Conservation (phyloP, 2,797 vertebrate genomes). For the Melanotaenia maccullochi region DNA sequence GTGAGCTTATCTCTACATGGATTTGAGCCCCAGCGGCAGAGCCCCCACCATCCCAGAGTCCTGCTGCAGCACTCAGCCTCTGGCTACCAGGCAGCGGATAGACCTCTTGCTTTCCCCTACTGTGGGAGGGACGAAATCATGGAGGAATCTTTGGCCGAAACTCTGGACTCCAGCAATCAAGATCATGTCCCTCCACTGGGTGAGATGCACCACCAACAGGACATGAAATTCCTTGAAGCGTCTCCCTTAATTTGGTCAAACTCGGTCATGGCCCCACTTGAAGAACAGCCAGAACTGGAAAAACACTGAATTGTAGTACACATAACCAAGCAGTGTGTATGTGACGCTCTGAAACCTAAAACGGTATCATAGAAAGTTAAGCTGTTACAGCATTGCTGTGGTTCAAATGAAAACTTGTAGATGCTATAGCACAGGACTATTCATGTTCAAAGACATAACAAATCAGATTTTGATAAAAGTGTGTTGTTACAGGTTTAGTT, state of each 20-base stretch:
- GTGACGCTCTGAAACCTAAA: background rate
- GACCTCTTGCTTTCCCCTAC: constrained; percentile 80
- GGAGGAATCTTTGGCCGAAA: constrained; percentile 88
- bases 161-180: constrained; percentile 77
- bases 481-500: background rate
- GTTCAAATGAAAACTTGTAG: constrained; percentile 1
- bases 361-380: background rate
- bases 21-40: constrained; percentile 87
- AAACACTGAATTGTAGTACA: background rate
- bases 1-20: constrained; percentile 94
- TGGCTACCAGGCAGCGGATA: constrained; percentile 77
- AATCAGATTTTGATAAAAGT: background rate
- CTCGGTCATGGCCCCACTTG: background rate
- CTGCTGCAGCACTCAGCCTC: constrained; percentile 78
- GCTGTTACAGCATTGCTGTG: background rate
- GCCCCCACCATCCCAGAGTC: constrained; percentile 84
- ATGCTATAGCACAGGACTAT: background rate
- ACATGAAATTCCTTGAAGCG: background rate
- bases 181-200: constrained; percentile 85
- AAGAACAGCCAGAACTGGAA: background rate
- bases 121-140: constrained; percentile 84
- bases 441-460: background rate
- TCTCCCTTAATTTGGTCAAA: background rate
- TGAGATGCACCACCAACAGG: constrained; percentile 59
- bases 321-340: background rate